phyloP scores from a whole-genome alignment of 2,113 vertebrate genomes.

The Andinoacara biseriatus region DNA sequence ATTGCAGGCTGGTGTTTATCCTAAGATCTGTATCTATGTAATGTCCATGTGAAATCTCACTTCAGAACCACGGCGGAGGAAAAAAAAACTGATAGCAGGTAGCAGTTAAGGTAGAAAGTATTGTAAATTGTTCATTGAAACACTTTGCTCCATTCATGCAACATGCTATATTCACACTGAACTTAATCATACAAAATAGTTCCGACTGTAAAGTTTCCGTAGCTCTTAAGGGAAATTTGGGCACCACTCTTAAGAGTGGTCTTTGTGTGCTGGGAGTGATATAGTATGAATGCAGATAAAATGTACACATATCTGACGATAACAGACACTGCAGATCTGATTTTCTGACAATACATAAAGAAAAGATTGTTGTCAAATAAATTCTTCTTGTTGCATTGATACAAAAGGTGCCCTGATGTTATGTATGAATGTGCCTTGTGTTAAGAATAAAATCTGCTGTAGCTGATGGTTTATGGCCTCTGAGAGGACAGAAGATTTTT shows the following conservation, averaged over 20 bases:
- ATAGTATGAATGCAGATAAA: background rate
- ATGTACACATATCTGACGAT: background rate
- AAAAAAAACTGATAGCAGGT: background rate
- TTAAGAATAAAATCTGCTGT: no score
- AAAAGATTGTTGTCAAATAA: background rate
- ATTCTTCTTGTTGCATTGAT: background rate
- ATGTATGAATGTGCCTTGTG: no score
- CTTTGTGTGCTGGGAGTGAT: slow-evolving; percentile 30
- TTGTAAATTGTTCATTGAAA: slow-evolving; percentile 37
- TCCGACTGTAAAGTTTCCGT: slow-evolving; percentile 44
- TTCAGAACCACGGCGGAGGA: slow-evolving; percentile 4
- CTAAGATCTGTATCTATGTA: slow-evolving; percentile 70
- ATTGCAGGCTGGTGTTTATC: slow-evolving; percentile 58
- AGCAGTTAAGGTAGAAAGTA: slow-evolving; percentile 36
- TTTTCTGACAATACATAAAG: background rate
- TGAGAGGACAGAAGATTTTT: background rate
- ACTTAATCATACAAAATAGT: slow-evolving; percentile 58
- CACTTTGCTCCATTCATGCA: slow-evolving; percentile 35
- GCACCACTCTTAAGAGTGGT: slow-evolving; percentile 13
- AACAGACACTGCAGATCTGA: background rate
- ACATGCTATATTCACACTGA: slow-evolving; percentile 20
- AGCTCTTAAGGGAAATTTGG: slow-evolving; percentile 52
- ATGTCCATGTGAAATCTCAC: slow-evolving; percentile 55
- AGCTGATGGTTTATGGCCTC: background rate
- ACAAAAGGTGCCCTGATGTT: background rate